phyloP scores from a whole-genome alignment of 2,888 invertebrate genomes.

The Plagodis dolabraria region DNA sequence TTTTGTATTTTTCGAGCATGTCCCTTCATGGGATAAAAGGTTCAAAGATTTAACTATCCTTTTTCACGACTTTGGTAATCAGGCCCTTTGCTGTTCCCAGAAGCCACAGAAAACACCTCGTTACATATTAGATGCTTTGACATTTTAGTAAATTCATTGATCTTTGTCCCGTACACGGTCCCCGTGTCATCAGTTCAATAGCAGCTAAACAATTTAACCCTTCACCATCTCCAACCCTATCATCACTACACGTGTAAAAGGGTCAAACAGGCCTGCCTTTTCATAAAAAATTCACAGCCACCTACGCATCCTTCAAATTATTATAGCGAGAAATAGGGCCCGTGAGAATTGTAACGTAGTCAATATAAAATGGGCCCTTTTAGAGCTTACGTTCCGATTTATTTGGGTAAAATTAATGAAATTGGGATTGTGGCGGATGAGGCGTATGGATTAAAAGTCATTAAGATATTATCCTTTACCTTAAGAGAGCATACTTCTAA shows the following conservation, averaged over 20 bases:
- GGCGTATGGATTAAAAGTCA: no score
- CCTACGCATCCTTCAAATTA: constrained; percentile 20
- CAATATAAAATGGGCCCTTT: constrained; percentile 19
- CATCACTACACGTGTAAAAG: constrained; percentile 8
- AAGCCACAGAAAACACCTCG: no score
- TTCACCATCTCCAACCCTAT: constrained; percentile 11
- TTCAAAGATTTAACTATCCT: no score
- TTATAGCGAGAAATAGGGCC: constrained; percentile 15
- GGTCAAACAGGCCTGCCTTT: constrained; percentile 12
- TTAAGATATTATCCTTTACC: no score
- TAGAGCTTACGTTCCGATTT: constrained; percentile 16
- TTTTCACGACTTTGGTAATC: no score
- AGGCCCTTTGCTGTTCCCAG: no score
- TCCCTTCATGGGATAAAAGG: no score
- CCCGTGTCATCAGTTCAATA: background rate
- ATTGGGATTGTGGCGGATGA: background rate
- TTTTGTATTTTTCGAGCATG: no score
- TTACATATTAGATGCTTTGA: no score
- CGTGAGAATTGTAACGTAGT: constrained; percentile 12
- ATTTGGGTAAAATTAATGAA: constrained; percentile 13
- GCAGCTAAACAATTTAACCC: constrained; percentile 3
- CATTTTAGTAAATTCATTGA: no score
- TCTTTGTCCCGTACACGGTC: no score
- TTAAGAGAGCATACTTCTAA: no score
- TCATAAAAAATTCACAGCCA: constrained; percentile 23